Evolutionary conservation across 2,797 vertebrate genomes (phyloP).

Genomic region (Danio choprae): DNA sequence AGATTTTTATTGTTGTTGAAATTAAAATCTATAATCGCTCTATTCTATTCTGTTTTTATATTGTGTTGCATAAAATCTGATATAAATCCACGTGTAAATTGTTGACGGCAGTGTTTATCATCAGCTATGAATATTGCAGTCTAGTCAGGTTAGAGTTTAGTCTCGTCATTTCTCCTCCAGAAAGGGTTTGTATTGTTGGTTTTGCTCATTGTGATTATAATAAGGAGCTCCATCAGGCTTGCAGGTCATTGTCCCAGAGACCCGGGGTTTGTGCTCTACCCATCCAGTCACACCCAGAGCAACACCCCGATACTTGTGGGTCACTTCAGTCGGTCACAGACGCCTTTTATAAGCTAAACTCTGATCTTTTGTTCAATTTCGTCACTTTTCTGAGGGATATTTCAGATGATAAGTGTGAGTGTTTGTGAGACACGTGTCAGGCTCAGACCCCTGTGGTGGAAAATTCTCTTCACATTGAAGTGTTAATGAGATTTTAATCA

Average conservation of each 20-base stretch:
- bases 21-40: neutral
- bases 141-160: neutral
- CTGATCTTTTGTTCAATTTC: neutral
- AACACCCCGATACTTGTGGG: slow-evolving; percentile 45
- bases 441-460: neutral
- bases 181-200: slow-evolving; percentile 73
- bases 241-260: slow-evolving; percentile 79
- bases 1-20: neutral
- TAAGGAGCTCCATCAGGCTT: slow-evolving; percentile 79
- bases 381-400: neutral
- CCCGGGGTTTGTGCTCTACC: slow-evolving; percentile 63
- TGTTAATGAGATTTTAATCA: too few relatives aligned
- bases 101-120: neutral
- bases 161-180: slow-evolving; percentile 63
- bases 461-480: too few relatives aligned
- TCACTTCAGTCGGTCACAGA: slow-evolving; percentile 22
- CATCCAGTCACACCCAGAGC: neutral
- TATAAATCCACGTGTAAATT: neutral
- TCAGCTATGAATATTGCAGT: neutral
- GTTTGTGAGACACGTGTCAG: neutral
- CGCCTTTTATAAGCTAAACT: neutral
- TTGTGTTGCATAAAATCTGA: slow-evolving; percentile 3
- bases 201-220: slow-evolving; percentile 82
- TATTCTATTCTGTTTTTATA: neutral
- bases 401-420: neutral